Percentiles rank a stretch among this genome's conserved stretches.
phyloP scores from a whole-genome alignment of 2,888 invertebrate genomes.

The Tachystola acroxantha region DNA sequence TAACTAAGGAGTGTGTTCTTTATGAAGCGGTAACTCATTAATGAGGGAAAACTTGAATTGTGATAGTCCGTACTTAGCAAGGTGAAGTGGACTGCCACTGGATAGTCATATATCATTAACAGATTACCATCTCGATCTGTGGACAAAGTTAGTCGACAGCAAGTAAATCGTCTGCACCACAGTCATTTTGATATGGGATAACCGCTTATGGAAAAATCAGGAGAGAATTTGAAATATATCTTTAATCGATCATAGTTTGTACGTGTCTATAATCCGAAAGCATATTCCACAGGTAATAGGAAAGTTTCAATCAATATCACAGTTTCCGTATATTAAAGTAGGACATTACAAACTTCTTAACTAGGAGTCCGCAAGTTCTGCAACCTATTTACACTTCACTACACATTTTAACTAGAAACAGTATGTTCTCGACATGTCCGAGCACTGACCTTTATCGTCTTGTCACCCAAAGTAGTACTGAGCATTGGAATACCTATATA shows the following conservation, averaged over 20 bases:
- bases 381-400: constrained; percentile 55
- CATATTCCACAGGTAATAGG: constrained; percentile 48
- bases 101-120: too few relatives aligned
- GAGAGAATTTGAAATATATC: too few relatives aligned
- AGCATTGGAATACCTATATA: constrained; percentile 81
- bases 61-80: too few relatives aligned
- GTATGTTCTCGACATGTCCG: constrained; percentile 76
- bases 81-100: too few relatives aligned
- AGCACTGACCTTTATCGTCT: constrained; percentile 73
- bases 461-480: constrained; percentile 90
- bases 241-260: constrained; percentile 1
- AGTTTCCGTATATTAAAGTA: constrained; percentile 75
- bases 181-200: too few relatives aligned
- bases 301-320: constrained; percentile 76
- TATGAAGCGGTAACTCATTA: too few relatives aligned
- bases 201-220: too few relatives aligned
- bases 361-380: constrained; percentile 32
- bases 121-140: too few relatives aligned
- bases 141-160: too few relatives aligned
- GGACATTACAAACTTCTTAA: constrained; percentile 58
- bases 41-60: too few relatives aligned
- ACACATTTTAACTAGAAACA: constrained; percentile 74
- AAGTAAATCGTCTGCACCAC: too few relatives aligned
- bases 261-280: constrained; percentile 49
- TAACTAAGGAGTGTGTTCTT: too few relatives aligned